Percentiles rank a stretch among this genome's conserved stretches.
These are phyloP conservation scores for Andrena chrysosceles DNA, from an alignment of 2,888 invertebrate species.

Conservation along the genomic window DNA sequence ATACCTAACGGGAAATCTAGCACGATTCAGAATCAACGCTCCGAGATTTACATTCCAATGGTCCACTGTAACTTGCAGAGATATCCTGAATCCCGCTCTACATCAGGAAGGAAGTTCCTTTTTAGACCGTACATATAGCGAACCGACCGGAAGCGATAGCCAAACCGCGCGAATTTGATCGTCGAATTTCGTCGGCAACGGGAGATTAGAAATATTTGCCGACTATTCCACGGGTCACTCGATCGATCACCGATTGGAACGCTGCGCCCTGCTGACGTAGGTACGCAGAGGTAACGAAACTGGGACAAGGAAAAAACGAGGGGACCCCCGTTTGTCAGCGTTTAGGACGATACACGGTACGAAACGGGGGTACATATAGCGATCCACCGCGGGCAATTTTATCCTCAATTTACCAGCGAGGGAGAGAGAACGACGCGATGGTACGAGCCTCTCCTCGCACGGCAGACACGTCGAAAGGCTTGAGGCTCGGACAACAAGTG, in stretches of 20 bases:
- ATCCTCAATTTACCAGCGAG: conserved; percentile 36
- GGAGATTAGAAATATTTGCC: conserved; percentile 18
- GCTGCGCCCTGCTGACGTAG: not conserved
- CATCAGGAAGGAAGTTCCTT: not conserved
- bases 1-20: not conserved
- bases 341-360: conserved; percentile 19
- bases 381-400: conserved; percentile 49
- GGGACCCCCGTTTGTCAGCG: not conserved
- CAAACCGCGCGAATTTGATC: not conserved
- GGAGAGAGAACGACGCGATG: conserved; percentile 30
- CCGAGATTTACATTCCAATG: not conserved
- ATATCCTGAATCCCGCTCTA: not conserved
- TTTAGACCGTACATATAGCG: not conserved
- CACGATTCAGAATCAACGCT: not conserved
- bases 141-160: not conserved
- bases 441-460: conserved; percentile 35
- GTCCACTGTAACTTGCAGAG: not conserved
- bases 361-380: conserved; percentile 13
- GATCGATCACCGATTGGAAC: conserved; percentile 4
- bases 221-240: not conserved
- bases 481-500: conserved; percentile 67
- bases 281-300: not conserved
- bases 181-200: not conserved
- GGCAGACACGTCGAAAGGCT: conserved; percentile 64
- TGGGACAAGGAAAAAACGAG: not conserved